phyloP scores from a whole-genome alignment of 2,113 vertebrate species.

The Aix galericulata region DNA sequence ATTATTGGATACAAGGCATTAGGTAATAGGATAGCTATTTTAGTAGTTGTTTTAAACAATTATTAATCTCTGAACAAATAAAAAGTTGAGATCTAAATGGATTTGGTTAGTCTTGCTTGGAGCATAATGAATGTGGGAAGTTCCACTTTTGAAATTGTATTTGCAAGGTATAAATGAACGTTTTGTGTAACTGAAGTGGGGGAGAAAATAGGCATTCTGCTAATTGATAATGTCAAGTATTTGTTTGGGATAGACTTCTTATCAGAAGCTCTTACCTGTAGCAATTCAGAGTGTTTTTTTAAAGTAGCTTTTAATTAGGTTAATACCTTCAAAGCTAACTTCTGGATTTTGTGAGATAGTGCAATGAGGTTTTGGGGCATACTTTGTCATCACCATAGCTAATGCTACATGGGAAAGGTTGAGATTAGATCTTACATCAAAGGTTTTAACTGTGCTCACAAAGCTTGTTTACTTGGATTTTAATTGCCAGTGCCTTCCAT shows the following conservation, averaged over 20 bases:
- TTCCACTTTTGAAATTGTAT: neutral
- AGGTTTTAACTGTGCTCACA: neutral
- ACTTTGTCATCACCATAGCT: neutral
- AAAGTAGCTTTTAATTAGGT: neutral
- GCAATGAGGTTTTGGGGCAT: neutral
- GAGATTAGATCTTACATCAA: neutral
- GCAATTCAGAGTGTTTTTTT: neutral
- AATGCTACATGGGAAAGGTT: neutral
- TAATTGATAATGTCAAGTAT: rapidly evolving
- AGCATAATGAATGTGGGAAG: neutral
- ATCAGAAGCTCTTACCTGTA: neutral
- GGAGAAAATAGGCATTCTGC: neutral
- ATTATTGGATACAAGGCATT: neutral
- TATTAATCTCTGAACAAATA: neutral
- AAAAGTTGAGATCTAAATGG: neutral
- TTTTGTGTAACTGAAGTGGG: neutral
- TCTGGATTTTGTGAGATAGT: neutral
- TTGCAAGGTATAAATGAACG: neutral
- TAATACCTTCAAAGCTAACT: neutral
- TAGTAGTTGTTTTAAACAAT: neutral
- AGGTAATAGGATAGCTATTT: neutral
- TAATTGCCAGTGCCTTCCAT: neutral
- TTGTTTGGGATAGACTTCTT: neutral
- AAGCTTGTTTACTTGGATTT: neutral
- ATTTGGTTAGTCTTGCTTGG: neutral